Evolutionary conservation across 2,888 invertebrate genomes (phyloP).

Genomic region (Pseudococcus viburni): DNA sequence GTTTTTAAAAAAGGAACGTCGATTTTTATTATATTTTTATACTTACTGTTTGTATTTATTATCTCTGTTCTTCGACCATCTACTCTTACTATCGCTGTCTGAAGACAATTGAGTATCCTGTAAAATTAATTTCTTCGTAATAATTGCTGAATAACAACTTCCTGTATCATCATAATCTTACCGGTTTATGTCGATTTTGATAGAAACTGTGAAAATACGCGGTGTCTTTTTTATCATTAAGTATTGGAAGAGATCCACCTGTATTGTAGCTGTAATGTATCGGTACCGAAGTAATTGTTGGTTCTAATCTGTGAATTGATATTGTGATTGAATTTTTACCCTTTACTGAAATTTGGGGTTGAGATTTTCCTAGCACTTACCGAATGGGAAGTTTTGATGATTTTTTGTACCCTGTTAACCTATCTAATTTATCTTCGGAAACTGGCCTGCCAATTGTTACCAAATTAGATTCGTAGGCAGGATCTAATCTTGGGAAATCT

Average conservation of each 20-base stretch:
- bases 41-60: slow-evolving; percentile 37
- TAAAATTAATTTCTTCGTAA: neutral
- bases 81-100: slow-evolving; percentile 41
- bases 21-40: neutral
- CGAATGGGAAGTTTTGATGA: slow-evolving; percentile 50
- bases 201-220: neutral
- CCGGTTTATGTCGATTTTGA: slow-evolving; percentile 16
- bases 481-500: slow-evolving; percentile 60
- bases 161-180: neutral
- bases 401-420: slow-evolving; percentile 9
- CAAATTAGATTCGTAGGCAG: slow-evolving; percentile 39
- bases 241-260: slow-evolving; percentile 58
- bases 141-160: neutral
- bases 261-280: slow-evolving; percentile 47
- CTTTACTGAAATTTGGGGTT: neutral
- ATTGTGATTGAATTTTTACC: neutral
- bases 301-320: slow-evolving; percentile 26
- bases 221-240: slow-evolving; percentile 57
- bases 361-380: neutral
- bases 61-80: slow-evolving; percentile 30
- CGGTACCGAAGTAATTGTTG: slow-evolving; percentile 13
- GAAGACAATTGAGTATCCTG: slow-evolving; percentile 42
- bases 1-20: neutral
- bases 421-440: slow-evolving; percentile 54
- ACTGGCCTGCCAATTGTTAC: slow-evolving; percentile 44